Evolutionary conservation across 2,888 invertebrate genomes (phyloP).

Genomic region (Sympetrum striolatum): DNA sequence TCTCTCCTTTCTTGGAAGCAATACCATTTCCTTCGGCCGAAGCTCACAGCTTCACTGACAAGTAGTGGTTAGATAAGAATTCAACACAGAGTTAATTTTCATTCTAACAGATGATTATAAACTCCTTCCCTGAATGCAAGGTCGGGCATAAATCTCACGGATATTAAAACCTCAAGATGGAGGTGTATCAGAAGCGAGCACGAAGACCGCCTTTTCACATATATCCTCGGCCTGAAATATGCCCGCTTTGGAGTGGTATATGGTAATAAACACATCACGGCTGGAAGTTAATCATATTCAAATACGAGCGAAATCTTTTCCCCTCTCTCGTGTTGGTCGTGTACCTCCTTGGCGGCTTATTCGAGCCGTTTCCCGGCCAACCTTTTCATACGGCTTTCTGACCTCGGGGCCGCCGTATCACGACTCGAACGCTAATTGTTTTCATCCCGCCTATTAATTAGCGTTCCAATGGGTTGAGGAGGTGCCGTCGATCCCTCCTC

Average conservation of each 20-base stretch:
- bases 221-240: neutral
- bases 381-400: neutral
- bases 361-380: neutral
- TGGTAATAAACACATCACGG: neutral
- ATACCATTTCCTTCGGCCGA: too few species aligned
- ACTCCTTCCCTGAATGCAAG: neutral
- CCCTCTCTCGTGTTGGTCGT: neutral
- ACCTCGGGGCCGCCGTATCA: neutral
- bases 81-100: neutral
- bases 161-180: neutral
- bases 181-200: neutral
- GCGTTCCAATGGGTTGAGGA: neutral
- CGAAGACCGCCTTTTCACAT: neutral
- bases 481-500: neutral
- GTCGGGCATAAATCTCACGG: neutral
- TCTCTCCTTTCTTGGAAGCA: too few species aligned
- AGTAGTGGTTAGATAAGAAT: neutral
- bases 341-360: neutral
- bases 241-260: neutral
- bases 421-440: conserved; percentile 20
- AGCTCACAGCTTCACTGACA: too few species aligned
- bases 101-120: neutral
- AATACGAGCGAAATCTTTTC: neutral
- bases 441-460: conserved; percentile 21
- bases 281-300: neutral